Evolutionary conservation across 1,140 invertebrate species (phyloP).

Genomic region (Subanguina moxae): DNA sequence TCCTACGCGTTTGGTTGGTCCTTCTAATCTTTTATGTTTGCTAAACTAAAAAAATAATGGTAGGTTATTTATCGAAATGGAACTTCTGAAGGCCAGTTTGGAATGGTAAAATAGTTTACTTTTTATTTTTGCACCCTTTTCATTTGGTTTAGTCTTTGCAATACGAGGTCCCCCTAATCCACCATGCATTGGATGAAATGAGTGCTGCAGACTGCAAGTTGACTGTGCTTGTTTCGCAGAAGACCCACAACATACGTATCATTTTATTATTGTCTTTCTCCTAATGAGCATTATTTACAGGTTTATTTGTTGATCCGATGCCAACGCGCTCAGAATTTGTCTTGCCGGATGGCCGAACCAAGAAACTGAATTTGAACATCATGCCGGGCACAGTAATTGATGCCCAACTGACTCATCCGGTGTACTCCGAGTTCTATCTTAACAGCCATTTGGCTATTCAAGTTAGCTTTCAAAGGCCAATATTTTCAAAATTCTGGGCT

Average conservation of each 20-base stretch:
- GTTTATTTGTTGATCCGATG: neutral
- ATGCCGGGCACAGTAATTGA: constrained; percentile 32
- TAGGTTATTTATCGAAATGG: constrained; percentile 27
- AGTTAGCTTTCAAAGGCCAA: neutral
- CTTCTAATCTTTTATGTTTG: neutral
- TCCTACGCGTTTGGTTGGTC: neutral
- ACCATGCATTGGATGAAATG: constrained; percentile 14
- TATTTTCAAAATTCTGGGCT: neutral
- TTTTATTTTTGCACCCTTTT: neutral
- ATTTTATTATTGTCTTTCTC: neutral
- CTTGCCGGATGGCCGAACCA: neutral
- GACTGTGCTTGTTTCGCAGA: constrained; percentile 31
- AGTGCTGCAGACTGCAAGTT: constrained; percentile 22
- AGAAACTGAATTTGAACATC: constrained; percentile 25
- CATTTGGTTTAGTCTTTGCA: constrained; percentile 13
- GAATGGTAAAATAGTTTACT: constrained; percentile 6
- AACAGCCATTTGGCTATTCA: constrained; percentile 27
- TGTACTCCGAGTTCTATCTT: constrained; percentile 30
- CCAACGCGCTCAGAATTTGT: neutral
- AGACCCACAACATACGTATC: constrained; percentile 31
- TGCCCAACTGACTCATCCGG: constrained; percentile 27
- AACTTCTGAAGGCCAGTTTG: constrained; percentile 33
- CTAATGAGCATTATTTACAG: neutral
- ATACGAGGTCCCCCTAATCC: constrained; percentile 32
- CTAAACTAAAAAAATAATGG: neutral